Conservation (phyloP, 1,140 invertebrate species). For the Holotrichia oblita region DNA sequence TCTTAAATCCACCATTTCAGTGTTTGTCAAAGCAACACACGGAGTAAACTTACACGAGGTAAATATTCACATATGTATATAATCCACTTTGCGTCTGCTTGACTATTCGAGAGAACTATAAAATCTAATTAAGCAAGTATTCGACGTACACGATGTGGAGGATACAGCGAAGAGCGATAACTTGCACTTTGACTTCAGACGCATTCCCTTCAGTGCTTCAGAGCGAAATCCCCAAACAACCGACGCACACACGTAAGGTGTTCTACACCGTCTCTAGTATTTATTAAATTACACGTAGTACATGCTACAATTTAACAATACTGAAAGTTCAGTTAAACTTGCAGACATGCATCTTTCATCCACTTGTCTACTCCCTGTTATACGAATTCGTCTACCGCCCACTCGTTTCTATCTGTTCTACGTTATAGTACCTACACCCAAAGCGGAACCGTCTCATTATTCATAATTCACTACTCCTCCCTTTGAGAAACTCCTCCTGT, state of each 20-base stretch:
- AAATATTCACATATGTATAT: not conserved
- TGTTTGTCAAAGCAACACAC: not conserved
- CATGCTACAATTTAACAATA: conserved; percentile 32
- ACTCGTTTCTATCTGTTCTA: conserved; percentile 51
- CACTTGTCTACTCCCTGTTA: conserved; percentile 47
- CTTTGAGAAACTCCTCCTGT: conserved; percentile 41
- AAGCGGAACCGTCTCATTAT: conserved; percentile 49
- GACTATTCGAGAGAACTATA: conserved; percentile 15
- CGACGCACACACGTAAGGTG: not conserved
- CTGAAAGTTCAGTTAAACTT: conserved; percentile 46
- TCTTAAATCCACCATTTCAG: not conserved
- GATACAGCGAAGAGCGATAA: conserved; percentile 8
- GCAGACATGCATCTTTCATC: conserved; percentile 53
- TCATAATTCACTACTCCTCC: conserved; percentile 49
- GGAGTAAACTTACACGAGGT: not conserved
- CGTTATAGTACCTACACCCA: conserved; percentile 34
- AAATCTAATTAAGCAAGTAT: conserved; percentile 35
- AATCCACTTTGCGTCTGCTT: not conserved
- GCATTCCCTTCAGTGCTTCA: conserved; percentile 14
- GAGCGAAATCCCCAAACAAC: too few relatives aligned
- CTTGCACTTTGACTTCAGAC: conserved; percentile 17
- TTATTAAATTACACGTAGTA: conserved; percentile 27
- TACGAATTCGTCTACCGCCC: conserved; percentile 52
- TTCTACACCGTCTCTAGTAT: conserved; percentile 19
- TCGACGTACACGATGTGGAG: not conserved